Conservation (phyloP, 2,888 invertebrate species). For the Dermolepida albohirtum region DNA sequence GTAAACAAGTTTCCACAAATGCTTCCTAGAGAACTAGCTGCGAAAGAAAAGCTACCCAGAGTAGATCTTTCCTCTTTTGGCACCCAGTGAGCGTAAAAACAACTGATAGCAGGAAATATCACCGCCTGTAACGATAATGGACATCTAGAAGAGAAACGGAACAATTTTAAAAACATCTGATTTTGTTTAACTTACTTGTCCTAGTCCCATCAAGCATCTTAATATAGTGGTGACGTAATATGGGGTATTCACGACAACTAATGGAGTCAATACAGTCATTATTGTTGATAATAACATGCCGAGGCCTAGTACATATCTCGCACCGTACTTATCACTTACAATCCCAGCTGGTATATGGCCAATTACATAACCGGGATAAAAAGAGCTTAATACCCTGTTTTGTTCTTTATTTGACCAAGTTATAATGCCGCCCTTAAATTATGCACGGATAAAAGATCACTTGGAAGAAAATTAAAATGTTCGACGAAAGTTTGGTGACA, state of each 20-base stretch:
- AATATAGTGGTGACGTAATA: constrained; percentile 6
- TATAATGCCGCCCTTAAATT: constrained; percentile 25
- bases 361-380: constrained; percentile 36
- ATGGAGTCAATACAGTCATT: constrained; percentile 30
- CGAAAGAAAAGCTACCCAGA: constrained; percentile 85
- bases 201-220: background rate
- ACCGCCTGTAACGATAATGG: constrained; percentile 68
- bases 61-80: constrained; percentile 81
- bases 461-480: background rate
- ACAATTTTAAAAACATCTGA: too few relatives aligned
- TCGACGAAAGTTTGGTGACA: too few relatives aligned
- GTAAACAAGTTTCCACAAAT: constrained; percentile 49
- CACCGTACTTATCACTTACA: constrained; percentile 39
- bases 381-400: constrained; percentile 31
- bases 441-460: background rate
- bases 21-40: constrained; percentile 60
- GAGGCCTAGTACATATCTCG: constrained; percentile 17
- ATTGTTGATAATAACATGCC: constrained; percentile 31
- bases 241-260: constrained; percentile 12
- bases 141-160: too few relatives aligned
- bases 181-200: too few relatives aligned
- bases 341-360: constrained; percentile 40
- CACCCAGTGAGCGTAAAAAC: constrained; percentile 9
- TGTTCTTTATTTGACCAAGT: constrained; percentile 35
- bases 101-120: constrained; percentile 74